These are phyloP conservation scores for Platygyra sinensis DNA, from an alignment of 64 coral and sea anemone genomes.

Conservation along the genomic window DNA sequence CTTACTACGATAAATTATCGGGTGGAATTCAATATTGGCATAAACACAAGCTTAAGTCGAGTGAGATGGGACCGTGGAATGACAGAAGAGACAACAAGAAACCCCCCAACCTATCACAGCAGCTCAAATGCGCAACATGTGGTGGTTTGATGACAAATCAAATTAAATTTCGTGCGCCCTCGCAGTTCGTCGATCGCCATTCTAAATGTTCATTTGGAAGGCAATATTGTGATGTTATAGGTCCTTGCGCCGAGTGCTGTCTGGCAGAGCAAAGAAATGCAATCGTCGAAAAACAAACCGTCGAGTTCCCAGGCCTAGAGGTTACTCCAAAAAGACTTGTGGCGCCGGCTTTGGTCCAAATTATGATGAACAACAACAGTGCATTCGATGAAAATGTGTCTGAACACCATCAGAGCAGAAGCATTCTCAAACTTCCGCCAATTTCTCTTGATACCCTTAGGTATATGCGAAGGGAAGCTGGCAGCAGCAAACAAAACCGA, in stretches of 20 bases:
- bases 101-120: not conserved
- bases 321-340: conserved; percentile 78
- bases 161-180: conserved; percentile 13
- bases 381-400: not conserved
- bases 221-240: conserved; percentile 84
- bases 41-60: conserved; percentile 50
- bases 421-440: conserved; percentile 50
- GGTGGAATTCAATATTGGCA: conserved; percentile 87
- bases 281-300: conserved; percentile 66
- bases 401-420: conserved; percentile 28
- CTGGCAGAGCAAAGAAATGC: conserved; percentile 60
- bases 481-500: conserved; percentile 76
- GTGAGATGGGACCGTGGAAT: not conserved
- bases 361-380: conserved; percentile 29
- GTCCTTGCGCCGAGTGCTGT: conserved; percentile 75
- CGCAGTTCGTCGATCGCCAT: not conserved
- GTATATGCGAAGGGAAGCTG: conserved; percentile 77
- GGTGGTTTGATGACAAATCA: conserved; percentile 63
- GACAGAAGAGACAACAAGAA: conserved; percentile 19
- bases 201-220: conserved; percentile 55
- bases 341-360: conserved; percentile 64
- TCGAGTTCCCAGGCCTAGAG: conserved; percentile 83
- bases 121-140: conserved; percentile 54
- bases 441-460: conserved; percentile 68
- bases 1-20: conserved; percentile 58